Base-by-base conservation (phyloP, 2,113 vertebrate species). In the Hippocampus guttulatus region DNA sequence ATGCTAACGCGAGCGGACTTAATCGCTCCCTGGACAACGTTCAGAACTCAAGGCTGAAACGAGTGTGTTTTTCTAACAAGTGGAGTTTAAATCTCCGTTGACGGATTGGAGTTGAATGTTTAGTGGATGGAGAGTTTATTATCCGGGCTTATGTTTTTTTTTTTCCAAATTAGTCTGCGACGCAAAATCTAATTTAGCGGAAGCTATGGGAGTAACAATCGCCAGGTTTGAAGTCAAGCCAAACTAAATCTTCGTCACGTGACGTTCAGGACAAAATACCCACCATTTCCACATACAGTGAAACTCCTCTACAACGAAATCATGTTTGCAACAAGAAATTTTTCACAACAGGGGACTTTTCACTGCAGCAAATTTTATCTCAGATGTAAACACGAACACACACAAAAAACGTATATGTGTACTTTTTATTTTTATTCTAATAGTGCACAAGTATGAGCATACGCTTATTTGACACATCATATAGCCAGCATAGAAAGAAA, bases 31-130 rank as follows among this genome's bases (percentile, higher is more conserved):
- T 87, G 81, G 80, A 77, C 21, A 0, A 5, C 0, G 8, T 73
- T 82, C 81, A 85, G 67, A 84, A 38, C 40, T 70, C 21, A 2
- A 64, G 77, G 75, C 84, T 16, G 54, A 79, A 83, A 75, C 62
- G 64, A 85, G 63, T 55, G 76, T 83, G 76, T 83, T 84, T 83
- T 85, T 75, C 69, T 75, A 79, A 67, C 62, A 21, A 76, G 75
- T 47, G 64, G 40, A 69, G 71, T 47, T 78, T 16, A 76, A 84
- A 82, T 75, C 78, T 80, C 58, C 33, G 63, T 51, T 78, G 79
- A 87, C 57, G 71, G 72, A 86, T 80, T 80, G 70, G 49, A 60
- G 21, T 30, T 77, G 79, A 85, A 70, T 76, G 75, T 70, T 62
- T 52, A 79, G 72, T 69, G 62, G 82, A 81, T 81, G 71, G 68